Evolutionary conservation across 2,797 vertebrate genomes (phyloP), one percentile per base, ranked within the genome.

Genomic region (Xenentodon cancila): DNA sequence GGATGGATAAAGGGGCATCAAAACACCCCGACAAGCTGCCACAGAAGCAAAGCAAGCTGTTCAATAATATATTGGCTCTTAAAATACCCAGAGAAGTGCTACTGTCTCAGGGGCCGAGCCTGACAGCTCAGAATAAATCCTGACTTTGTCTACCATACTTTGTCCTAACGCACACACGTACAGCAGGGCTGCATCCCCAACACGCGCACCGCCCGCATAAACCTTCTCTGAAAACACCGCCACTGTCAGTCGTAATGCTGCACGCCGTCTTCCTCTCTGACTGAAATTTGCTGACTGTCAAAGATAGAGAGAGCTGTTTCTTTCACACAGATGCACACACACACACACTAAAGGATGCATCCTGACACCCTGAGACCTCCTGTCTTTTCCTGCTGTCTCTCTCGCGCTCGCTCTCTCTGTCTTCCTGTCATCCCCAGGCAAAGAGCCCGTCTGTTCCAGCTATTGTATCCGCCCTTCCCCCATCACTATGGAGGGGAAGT

Each of bases 31-130:
- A 61, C 18, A 49, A 49, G 20, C 52, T 61, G 69, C 30, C 60
- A 42, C n/a, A 40, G 49, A 77, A 60, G 60, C 76, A 78, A 74
- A 84, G 73, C 59, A 75, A 73, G 76, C 66, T 80, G 75, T 74
- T 93, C 83, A 90, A 91, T 92, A 90, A 92, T 89, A 81, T 71
- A 91, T 89, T 55, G 75, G 66, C 76, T 88, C 87, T 88, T 88
- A 81, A 92, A 90, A 91, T 87, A 91, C 81, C 88, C 77, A 74
- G 47, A 71, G 66, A 71, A 77, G 74, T 61, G 66, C 77, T 75
- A 64, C 51, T 50, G 71, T 84, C 81, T 80, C 75, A 72, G 68
- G 69, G 71, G 66, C 71, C 50, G 20, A 19, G n/a, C 65, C 50
- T 62, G 45, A 64, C 60, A 74, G 64, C 80, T 53, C 67, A 59